phyloP scores from a whole-genome alignment of 2,888 invertebrate genomes.

The Macropis europaea region DNA sequence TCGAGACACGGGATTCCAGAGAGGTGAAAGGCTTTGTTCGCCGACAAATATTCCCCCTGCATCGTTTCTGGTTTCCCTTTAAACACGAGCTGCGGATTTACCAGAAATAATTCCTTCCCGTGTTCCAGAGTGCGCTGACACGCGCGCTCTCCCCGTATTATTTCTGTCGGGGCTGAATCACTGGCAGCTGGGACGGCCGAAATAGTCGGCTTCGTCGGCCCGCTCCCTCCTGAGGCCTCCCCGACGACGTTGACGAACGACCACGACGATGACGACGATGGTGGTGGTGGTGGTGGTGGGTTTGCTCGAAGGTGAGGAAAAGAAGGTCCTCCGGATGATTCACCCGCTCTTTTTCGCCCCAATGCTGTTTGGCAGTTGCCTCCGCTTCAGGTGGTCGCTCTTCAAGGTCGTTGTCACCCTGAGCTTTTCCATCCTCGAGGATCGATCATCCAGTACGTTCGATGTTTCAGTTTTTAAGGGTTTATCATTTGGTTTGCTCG shows the following conservation, averaged over 20 bases:
- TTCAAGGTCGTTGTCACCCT: slow-evolving; percentile 52
- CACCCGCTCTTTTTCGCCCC: slow-evolving; percentile 34
- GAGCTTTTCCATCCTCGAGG: no score
- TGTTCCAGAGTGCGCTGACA: slow-evolving; percentile 77
- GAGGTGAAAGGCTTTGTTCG: no score
- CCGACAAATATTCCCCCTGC: no score
- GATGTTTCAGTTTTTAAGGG: no score
- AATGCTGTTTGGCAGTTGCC: slow-evolving; percentile 33
- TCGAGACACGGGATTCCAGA: no score
- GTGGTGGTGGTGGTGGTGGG: slow-evolving; percentile 7
- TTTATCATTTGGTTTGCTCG: no score
- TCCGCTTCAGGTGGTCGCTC: slow-evolving; percentile 52
- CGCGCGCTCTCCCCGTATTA: slow-evolving; percentile 70
- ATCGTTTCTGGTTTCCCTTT: slow-evolving; percentile 4
- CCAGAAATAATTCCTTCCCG: slow-evolving; percentile 65
- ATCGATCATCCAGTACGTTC: no score
- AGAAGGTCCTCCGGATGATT: slow-evolving; percentile 49
- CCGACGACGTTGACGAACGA: slow-evolving; percentile 13
- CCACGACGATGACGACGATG: slow-evolving; percentile 9
- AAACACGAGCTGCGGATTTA: slow-evolving; percentile 35
- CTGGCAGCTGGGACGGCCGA: slow-evolving; percentile 71
- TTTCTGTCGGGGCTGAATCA: slow-evolving; percentile 77
- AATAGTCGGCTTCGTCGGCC: slow-evolving; percentile 67
- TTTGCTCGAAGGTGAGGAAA: slow-evolving; percentile 20
- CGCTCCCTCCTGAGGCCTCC: slow-evolving; percentile 33